Evolutionary conservation across 2,888 invertebrate species (phyloP).

Genomic region (Pandemis corylana): DNA sequence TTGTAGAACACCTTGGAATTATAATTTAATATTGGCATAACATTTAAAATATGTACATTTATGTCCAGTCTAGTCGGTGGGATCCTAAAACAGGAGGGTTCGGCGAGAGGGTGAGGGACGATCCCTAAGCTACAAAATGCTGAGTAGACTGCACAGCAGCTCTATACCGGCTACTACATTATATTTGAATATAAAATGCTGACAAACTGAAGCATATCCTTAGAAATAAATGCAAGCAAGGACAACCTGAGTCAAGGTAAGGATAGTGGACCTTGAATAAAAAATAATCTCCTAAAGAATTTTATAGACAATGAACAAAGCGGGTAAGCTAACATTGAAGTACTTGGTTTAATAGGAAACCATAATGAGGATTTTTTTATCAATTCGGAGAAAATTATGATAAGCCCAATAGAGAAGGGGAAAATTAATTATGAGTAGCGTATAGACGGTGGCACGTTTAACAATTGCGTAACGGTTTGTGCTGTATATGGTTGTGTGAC

Average conservation of each 20-base stretch:
- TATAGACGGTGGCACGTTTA: neutral
- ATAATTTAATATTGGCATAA: neutral
- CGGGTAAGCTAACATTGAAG: no score
- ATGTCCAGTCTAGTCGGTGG: neutral
- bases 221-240: neutral
- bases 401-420: no score
- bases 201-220: neutral
- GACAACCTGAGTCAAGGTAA: neutral
- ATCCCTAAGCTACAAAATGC: neutral
- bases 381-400: no score
- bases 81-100: slow-evolving; percentile 5
- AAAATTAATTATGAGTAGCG: neutral
- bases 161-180: neutral
- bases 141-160: slow-evolving; percentile 5
- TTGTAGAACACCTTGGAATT: neutral
- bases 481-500: neutral
- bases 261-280: no score
- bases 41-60: neutral
- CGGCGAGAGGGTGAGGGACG: slow-evolving; percentile 11
- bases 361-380: no score
- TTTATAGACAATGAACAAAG: no score
- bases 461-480: neutral
- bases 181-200: neutral
- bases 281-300: no score
- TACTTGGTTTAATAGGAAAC: no score